phyloP scores from a whole-genome alignment of 1,140 invertebrate species.

The Mylabris phalerata region DNA sequence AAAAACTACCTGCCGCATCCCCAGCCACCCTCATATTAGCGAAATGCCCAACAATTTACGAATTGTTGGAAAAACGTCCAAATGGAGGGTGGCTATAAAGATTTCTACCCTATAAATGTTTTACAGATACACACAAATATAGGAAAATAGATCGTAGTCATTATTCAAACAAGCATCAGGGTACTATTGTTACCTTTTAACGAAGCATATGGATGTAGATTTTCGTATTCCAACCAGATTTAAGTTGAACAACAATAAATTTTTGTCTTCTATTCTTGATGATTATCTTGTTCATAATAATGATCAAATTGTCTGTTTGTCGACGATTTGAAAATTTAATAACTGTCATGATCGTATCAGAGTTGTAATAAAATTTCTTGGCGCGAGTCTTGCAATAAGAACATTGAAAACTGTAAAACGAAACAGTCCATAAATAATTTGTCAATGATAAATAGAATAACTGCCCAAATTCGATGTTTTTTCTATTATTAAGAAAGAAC shows the following conservation, averaged over 20 bases:
- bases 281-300: too few species aligned
- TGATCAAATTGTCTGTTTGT: too few species aligned
- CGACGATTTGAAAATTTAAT: constrained; percentile 19
- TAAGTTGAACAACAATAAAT: too few species aligned
- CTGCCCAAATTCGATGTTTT: background rate
- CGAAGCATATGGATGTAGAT: constrained; percentile 13
- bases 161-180: constrained; percentile 13
- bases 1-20: constrained; percentile 10
- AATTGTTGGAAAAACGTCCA: background rate
- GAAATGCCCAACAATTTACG: constrained; percentile 5
- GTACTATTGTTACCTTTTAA: constrained; percentile 9
- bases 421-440: constrained; percentile 26
- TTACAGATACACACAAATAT: too few species aligned
- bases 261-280: too few species aligned
- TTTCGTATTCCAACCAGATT: background rate
- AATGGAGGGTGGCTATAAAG: constrained; percentile 10
- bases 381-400: constrained; percentile 23
- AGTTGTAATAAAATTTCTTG: constrained; percentile 21
- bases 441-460: background rate
- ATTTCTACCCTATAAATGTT: background rate
- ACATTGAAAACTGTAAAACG: constrained; percentile 12
- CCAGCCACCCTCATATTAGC: constrained; percentile 14
- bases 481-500: constrained; percentile 14
- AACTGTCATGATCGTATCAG: constrained; percentile 5
- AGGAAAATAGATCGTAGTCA: constrained; percentile 2